phyloP scores from a whole-genome alignment of 2,113 vertebrate species.

The Chaetorhynchus papuensis region DNA sequence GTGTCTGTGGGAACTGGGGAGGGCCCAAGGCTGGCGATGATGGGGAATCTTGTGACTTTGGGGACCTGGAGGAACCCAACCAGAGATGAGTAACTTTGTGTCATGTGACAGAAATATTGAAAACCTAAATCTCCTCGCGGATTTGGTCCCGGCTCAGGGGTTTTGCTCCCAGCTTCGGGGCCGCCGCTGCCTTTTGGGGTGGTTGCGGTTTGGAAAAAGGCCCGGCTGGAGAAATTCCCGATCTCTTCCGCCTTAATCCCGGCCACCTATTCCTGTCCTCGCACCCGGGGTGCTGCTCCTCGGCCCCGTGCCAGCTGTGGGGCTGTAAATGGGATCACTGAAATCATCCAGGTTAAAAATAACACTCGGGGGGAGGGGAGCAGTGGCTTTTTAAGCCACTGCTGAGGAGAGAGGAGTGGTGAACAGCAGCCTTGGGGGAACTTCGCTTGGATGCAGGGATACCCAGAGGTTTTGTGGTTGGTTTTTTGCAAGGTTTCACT shows the following conservation, averaged over 20 bases:
- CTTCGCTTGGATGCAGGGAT: not conserved
- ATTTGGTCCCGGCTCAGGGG: not conserved
- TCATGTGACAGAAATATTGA: slow-evolving; percentile 28
- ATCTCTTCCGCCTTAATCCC: not conserved
- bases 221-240: not conserved
- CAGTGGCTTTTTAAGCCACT: not conserved
- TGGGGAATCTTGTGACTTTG: slow-evolving; percentile 55
- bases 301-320: not conserved
- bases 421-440: not conserved
- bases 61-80: not conserved
- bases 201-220: fast-evolving
- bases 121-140: not conserved
- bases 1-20: not conserved
- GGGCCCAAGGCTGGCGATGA: not conserved
- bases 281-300: not conserved
- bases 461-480: not conserved
- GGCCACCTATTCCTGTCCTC: not conserved
- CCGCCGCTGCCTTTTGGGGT: not conserved
- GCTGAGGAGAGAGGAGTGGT: not conserved
- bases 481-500: not conserved
- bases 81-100: slow-evolving; percentile 46
- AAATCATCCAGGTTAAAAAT: slow-evolving; percentile 57
- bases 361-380: slow-evolving; percentile 37
- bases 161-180: not conserved
- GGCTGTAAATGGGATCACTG: slow-evolving; percentile 61